These are phyloP conservation scores for Notothenia rossii DNA, from an alignment of 2,113 vertebrate genomes.

Conservation along the genomic window DNA sequence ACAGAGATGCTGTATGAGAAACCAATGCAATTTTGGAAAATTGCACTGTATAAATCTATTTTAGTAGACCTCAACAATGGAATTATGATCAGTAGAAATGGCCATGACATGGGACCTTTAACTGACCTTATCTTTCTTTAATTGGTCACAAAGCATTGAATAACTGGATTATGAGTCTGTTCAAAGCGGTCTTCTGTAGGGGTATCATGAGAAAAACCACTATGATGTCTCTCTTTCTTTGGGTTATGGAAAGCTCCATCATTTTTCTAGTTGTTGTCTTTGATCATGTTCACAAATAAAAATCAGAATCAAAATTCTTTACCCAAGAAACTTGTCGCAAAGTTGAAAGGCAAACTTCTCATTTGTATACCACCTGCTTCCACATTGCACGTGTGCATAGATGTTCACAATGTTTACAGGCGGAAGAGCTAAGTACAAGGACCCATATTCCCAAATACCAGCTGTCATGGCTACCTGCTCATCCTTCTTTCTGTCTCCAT, in stretches of 20 bases:
- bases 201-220: neutral
- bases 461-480: neutral
- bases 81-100: too few species aligned
- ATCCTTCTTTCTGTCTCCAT: neutral
- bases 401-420: constrained; percentile 1
- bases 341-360: constrained; percentile 19
- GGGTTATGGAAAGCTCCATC: neutral
- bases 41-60: too few species aligned
- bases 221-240: neutral
- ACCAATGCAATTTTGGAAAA: too few species aligned
- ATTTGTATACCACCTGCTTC: neutral
- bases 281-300: constrained; percentile 11
- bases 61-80: too few species aligned
- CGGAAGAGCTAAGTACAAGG: constrained; percentile 9
- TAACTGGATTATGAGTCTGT: neutral
- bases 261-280: constrained; percentile 22
- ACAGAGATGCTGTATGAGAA: too few species aligned
- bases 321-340: constrained; percentile 3
- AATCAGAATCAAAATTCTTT: constrained; percentile 3
- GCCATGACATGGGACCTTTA: neutral
- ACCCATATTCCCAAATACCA: constrained; percentile 5
- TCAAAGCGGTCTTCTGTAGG: neutral
- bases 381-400: neutral
- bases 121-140: neutral
- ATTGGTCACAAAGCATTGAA: neutral